Evolutionary conservation across 1,140 invertebrate genomes (phyloP).

Genomic region (Cherax quadricarinatus): DNA sequence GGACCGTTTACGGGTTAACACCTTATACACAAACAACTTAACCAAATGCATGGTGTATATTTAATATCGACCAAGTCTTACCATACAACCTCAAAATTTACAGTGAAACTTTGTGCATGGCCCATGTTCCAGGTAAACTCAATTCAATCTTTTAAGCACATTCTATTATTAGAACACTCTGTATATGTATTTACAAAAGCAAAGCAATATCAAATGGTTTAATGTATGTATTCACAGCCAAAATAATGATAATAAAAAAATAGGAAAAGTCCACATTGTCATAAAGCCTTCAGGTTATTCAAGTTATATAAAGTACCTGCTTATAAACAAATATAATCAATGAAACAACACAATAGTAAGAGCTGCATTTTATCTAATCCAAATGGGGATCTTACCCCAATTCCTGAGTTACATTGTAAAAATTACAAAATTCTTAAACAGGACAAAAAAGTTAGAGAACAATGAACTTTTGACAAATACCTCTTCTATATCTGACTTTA

Average conservation of each 20-base stretch:
- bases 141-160: background rate
- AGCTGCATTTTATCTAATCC: background rate
- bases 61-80: background rate
- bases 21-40: too few species aligned
- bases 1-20: too few species aligned
- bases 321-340: background rate
- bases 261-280: background rate
- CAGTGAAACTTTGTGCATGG: background rate
- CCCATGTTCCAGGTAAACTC: background rate
- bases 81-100: slow-evolving; percentile 1
- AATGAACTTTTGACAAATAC: background rate
- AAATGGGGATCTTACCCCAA: background rate
- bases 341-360: background rate
- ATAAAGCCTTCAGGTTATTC: background rate
- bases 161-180: background rate
- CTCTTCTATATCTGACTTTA: background rate
- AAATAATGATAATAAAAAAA: background rate
- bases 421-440: background rate
- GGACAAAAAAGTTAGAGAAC: background rate
- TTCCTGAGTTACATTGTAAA: background rate
- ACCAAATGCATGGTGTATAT: too few species aligned
- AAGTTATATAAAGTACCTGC: background rate
- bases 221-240: slow-evolving; percentile 5
- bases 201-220: background rate
- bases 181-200: background rate